Percentiles rank a stretch among this genome's conserved stretches.
Conservation (phyloP, 2,113 vertebrate species). For the Channa argus region DNA sequence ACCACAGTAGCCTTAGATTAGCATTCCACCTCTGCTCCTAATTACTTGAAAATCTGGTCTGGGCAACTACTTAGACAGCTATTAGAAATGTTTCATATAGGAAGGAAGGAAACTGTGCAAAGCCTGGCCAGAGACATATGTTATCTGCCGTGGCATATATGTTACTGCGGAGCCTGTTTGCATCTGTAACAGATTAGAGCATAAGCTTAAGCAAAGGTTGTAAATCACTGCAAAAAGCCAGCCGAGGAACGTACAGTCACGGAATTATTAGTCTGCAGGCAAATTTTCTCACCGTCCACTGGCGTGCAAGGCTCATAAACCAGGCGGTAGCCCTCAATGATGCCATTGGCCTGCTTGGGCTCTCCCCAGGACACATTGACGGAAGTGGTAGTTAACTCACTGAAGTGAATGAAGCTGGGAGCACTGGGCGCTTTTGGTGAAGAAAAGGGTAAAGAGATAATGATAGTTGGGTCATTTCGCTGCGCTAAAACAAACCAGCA, state of each 20-base stretch:
- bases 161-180: constrained; percentile 56
- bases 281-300: constrained; percentile 91
- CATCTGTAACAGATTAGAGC: constrained; percentile 74
- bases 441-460: constrained; percentile 14
- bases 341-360: constrained; percentile 91
- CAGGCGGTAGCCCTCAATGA: constrained; percentile 94
- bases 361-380: constrained; percentile 98
- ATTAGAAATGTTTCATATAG: constrained; percentile 62
- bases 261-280: constrained; percentile 46
- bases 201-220: constrained; percentile 59
- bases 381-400: constrained; percentile 96
- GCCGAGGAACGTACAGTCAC: constrained; percentile 61
- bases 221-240: constrained; percentile 67
- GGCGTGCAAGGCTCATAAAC: constrained; percentile 96
- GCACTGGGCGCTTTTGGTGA: constrained; percentile 88
- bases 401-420: constrained; percentile 91
- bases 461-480: constrained; percentile 10
- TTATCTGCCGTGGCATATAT: constrained; percentile 57
- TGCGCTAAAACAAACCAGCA: background rate
- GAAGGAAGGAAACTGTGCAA: constrained; percentile 58
- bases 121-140: constrained; percentile 53
- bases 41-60: constrained; percentile 75
- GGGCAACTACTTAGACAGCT: constrained; percentile 54
- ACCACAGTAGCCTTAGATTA: constrained; percentile 58
- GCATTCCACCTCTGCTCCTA: constrained; percentile 74